These are phyloP conservation scores for Anadara kagoshimensis DNA, from an alignment of 1,140 invertebrate genomes.

Conservation along the genomic window DNA sequence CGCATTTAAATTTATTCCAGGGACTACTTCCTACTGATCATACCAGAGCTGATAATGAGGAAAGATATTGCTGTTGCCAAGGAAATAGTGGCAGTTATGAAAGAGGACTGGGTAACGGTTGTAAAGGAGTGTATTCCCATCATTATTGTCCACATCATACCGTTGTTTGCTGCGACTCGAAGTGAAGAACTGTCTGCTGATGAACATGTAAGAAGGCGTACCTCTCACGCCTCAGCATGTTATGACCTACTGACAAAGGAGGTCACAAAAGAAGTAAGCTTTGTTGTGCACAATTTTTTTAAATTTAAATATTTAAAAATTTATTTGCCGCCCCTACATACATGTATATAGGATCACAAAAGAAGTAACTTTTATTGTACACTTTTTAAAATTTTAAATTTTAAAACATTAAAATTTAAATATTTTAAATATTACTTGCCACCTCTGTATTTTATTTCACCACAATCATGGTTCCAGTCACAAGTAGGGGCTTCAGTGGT, in stretches of 20 bases:
- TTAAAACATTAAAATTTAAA: no score
- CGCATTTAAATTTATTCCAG: no score
- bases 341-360: no score
- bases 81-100: slow-evolving; percentile 18
- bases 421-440: no score
- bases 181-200: slow-evolving; percentile 16
- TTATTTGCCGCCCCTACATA: no score
- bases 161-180: slow-evolving; percentile 55
- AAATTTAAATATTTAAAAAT: no score
- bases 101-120: slow-evolving; percentile 12
- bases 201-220: slow-evolving; percentile 28
- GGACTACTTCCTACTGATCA: slow-evolving; percentile 31
- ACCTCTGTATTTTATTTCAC: no score
- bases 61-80: slow-evolving; percentile 34
- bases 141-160: slow-evolving; percentile 61
- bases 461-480: no score
- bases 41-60: slow-evolving; percentile 45
- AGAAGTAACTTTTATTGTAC: no score
- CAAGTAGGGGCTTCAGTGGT: no score
- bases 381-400: no score
- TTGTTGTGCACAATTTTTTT: no score
- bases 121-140: slow-evolving; percentile 47
- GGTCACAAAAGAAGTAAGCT: slow-evolving; percentile 53
- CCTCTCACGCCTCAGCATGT: slow-evolving; percentile 42
- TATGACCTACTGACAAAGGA: slow-evolving; percentile 50